Base-by-base conservation (phyloP, 2,888 invertebrate species). In the Cantharis nigra region DNA sequence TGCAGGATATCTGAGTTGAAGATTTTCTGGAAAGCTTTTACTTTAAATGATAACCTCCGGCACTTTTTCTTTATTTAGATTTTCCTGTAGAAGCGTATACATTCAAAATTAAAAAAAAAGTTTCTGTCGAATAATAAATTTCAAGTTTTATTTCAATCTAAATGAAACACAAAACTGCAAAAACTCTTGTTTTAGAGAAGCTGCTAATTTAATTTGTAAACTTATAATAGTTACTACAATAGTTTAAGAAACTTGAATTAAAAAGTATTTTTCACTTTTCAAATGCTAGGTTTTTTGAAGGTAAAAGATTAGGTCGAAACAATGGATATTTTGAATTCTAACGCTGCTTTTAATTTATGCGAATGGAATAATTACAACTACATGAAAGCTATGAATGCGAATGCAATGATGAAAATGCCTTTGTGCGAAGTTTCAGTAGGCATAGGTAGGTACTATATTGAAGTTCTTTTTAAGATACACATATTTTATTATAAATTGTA, bases 21-120 rank as follows among this genome's bases (percentile, higher is more conserved):
- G n/a, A 49, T 49, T 49, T 49, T 49, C 49, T 9, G 13, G 49
- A 49, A 49, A 49, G 49, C 7, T 49, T 49, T n/a, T 67, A 23
- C 20, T 67, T 67, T 78, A 78, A 78, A 78, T 78, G 75, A 75
- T 71, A 75, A 72, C 78, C 75, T 16, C 72, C 14, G 72, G 78
- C 72, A 70, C 26, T 78, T 75, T 74, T 74, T 14, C 69, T 73
- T 73, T 49, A 23, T 67, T 67, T 67, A 49, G 49, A 49, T 67
- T n/a, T 67, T 67, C 65, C 23, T n/a, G 23, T 64, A 20, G n/a
- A 20, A 67, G 65, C 28, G 65, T 26, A 13, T 23, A 67, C n/a
- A 20, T 9, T 13, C n/a, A 11, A 67, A 23, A 67, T 67, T 67
- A 13, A 23, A 23, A 26, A n/a, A 67, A 26, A 67, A 3, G 14